Evolutionary conservation across 2,888 invertebrate species (phyloP), one percentile per base, ranked within the genome.

Genomic region (Gandaritis pyraliata): DNA sequence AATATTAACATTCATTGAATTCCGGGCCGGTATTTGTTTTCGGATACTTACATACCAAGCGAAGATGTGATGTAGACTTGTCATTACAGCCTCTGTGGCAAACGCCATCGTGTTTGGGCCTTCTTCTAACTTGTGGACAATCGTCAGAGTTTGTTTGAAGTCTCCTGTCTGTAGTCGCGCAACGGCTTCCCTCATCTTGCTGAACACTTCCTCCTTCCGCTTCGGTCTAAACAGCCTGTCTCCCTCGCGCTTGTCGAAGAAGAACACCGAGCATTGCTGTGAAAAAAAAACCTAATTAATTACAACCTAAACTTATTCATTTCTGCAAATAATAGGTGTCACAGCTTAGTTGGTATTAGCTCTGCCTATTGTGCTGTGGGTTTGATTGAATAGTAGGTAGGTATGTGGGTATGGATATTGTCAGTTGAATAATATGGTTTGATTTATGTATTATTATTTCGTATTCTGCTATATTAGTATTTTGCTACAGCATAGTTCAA

Each of bases 81-180:
- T 97, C 64, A 96, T 93, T 12, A 99, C 95, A 0, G 97, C 96
- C 85, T 99, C 98, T 1, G 98, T 95, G n/a, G 97, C 98, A 86
- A 98, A 99, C 1, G 98, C 98, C 74, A 98, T 89, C 2, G 98
- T 97, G 76, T 98, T 96, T 50, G 95, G 93, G 66, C 96, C 96
- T 82, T 98, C 97, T 82, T 97, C 97, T 11, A 97, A 93, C 0
- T 95, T 91, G 76, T 96, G 96, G 18, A 61, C 7, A n/a, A 57
- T 38, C 12, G 13, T 11, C 11, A 61, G 48, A 5, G 57, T 39
- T 6, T 53, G 36, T 29, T 49, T 48, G 39, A 45, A 57, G 1
- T 38, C 38, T 10, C 48, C 47, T 1, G 51, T 16, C 13, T 43
- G 39, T 12, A 63, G 38, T 0, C n/a, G n/a, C 7, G 5, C 1